phyloP scores from a whole-genome alignment of 2,113 vertebrate genomes.

The Megaceryle torquata region DNA sequence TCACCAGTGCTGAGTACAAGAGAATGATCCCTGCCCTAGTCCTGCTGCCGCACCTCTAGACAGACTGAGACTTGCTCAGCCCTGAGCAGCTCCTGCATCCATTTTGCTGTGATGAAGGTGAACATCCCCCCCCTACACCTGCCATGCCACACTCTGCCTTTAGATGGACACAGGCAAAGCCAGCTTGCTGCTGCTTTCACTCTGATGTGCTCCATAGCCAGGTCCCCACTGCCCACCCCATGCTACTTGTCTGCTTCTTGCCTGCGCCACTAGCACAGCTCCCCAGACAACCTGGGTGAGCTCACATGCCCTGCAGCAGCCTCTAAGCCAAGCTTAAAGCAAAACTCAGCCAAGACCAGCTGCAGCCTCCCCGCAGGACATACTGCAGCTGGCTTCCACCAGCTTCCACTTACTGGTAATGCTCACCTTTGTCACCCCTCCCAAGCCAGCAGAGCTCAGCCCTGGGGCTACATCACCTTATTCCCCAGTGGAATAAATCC shows the following conservation, averaged over 20 bases:
- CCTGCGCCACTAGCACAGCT: background rate
- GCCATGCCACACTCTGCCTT: background rate
- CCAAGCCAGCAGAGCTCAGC: background rate
- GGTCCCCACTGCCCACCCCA: background rate
- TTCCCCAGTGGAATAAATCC: background rate
- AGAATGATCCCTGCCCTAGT: background rate
- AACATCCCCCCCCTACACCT: background rate
- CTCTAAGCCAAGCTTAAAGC: background rate
- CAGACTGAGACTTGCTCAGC: background rate
- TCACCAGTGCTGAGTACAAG: background rate
- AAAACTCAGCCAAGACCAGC: background rate
- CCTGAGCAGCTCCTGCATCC: background rate
- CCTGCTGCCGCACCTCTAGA: background rate
- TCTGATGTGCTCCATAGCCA: background rate
- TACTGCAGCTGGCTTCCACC: no score
- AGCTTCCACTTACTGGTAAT: background rate
- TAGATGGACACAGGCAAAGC: background rate
- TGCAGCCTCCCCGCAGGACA: background rate
- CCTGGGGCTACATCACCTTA: background rate
- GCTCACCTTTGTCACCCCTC: background rate
- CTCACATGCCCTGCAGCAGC: background rate
- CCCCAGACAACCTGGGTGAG: accelerated
- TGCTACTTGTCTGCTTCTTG: background rate
- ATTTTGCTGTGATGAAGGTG: background rate
- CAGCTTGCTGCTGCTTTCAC: background rate